Conservation (phyloP, 1,140 invertebrate species). For the Lordiphosa clarofinis region DNA sequence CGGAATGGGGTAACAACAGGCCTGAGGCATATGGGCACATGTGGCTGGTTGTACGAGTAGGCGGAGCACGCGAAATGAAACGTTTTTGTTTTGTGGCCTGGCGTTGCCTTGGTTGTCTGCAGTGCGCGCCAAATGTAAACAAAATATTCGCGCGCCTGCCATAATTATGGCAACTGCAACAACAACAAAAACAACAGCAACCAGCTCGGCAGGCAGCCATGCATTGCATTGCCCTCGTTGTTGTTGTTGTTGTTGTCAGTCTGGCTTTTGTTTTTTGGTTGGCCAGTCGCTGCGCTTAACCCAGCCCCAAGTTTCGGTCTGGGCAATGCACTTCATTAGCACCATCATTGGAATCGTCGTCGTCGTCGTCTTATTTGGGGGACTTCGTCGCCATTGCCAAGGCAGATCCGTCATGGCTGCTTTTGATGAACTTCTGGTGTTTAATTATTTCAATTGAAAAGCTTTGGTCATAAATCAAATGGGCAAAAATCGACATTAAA, state of each 20-base stretch:
- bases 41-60: constrained; percentile 51
- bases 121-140: constrained; percentile 76
- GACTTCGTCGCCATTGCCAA: constrained; percentile 25
- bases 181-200: constrained; percentile 24
- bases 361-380: constrained; percentile 45
- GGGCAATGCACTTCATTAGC: constrained; percentile 69
- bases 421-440: neutral
- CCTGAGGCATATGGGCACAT: constrained; percentile 22
- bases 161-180: constrained; percentile 69
- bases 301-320: constrained; percentile 31
- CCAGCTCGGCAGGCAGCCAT: constrained; percentile 38
- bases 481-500: constrained; percentile 54
- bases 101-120: constrained; percentile 42
- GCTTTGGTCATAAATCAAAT: constrained; percentile 56
- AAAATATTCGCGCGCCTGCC: constrained; percentile 77
- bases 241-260: constrained; percentile 9
- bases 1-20: constrained; percentile 20
- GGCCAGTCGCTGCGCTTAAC: constrained; percentile 56
- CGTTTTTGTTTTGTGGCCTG: constrained; percentile 27
- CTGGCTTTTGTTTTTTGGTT: constrained; percentile 68
- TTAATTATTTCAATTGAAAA: constrained; percentile 53
- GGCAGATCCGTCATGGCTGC: constrained; percentile 18
- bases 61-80: constrained; percentile 72
- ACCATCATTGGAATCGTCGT: constrained; percentile 37
- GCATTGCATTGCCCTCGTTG: constrained; percentile 43